Base-by-base conservation (phyloP, 2,113 vertebrate genomes). In the Mormoops blainvillei region DNA sequence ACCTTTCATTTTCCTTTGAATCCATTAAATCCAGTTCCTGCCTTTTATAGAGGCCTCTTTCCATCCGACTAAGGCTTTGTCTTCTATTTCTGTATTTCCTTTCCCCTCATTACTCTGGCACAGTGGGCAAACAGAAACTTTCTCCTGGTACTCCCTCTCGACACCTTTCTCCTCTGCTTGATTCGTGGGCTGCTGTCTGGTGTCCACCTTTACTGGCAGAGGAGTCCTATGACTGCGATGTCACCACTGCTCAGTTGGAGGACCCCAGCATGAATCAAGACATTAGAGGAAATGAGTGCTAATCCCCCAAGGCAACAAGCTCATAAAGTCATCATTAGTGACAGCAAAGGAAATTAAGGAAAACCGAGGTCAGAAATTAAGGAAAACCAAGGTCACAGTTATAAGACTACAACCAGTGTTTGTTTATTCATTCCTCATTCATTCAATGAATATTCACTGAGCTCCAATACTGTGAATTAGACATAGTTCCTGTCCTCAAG, bases 301-400 rank as follows among this genome's bases (percentile, higher is more conserved):
- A 91, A 84, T 90, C 61, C 94, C 88, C 88, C 38, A 78, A 71
- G 92, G 92, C 92, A 61, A 96, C 67, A 82, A 87, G 36, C 81
- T 90, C 85, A 50, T 92, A 90, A 95, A 65, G 61, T 95, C 94
- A 78, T 88, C 90, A 71, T 36, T 31, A 22, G 71, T 84, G 90
- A 94, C 77, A 85, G 95, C 54, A 94, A 89, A 97, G 89, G 80
- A 97, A 96, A 87, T 89, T 71, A 94, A 88, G 80, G 85, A 84
- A 91, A 96, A 94, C 70, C 28, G 15, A 94, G 86, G 81, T 96
- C 92, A 94, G 80, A 97, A 95, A 87, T 89, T 71, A 94, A 88
- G 80, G 85, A 84, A 93, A 96, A 94, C 76, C 28, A 12, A 92
- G 86, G 81, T 96, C 92, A 94, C 50, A 82, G 45, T 67, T 87